Conservation (phyloP, 1,140 invertebrate genomes). For the Aphelenchoides fujianensis region DNA sequence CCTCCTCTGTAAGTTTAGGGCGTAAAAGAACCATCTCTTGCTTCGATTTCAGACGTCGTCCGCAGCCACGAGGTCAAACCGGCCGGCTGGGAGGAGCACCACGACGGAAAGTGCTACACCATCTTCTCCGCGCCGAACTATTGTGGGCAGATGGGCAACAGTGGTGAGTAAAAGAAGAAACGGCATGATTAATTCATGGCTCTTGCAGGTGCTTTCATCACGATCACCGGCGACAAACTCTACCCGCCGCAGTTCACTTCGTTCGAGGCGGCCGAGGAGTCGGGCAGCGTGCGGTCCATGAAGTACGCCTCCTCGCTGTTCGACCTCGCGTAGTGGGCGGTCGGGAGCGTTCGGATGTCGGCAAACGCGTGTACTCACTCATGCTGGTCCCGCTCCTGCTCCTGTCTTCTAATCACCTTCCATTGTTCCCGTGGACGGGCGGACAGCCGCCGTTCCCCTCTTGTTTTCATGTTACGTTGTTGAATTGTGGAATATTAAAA, state of each 20-base stretch:
- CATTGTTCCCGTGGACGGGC: too few relatives aligned
- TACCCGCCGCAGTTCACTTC: constrained; percentile 83
- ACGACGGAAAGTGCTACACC: constrained; percentile 89
- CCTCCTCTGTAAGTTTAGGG: constrained; percentile 52
- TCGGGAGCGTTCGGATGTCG: too few relatives aligned
- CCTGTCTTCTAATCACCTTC: too few relatives aligned
- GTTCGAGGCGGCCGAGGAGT: constrained; percentile 90
- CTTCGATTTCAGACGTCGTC: constrained; percentile 14
- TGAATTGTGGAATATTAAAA: not conserved
- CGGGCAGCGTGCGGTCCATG: constrained; percentile 64
- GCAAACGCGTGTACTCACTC: too few relatives aligned
- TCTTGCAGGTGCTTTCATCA: constrained; percentile 82
- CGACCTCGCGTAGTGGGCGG: constrained; percentile 37
- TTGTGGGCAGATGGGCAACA: constrained; percentile 98
- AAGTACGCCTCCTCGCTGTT: constrained; percentile 38
- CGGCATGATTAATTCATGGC: not conserved
- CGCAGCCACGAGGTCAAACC: constrained; percentile 96
- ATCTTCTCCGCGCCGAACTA: constrained; percentile 98
- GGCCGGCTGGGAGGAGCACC: constrained; percentile 87
- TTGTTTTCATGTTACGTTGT: not conserved
- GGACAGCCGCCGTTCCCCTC: too few relatives aligned
- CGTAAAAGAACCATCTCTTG: not conserved
- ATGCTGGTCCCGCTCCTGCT: too few relatives aligned
- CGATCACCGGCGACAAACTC: constrained; percentile 81
- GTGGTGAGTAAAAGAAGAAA: constrained; percentile 78